Conservation (phyloP, 2,113 vertebrate genomes). For the Chamaea fasciata region DNA sequence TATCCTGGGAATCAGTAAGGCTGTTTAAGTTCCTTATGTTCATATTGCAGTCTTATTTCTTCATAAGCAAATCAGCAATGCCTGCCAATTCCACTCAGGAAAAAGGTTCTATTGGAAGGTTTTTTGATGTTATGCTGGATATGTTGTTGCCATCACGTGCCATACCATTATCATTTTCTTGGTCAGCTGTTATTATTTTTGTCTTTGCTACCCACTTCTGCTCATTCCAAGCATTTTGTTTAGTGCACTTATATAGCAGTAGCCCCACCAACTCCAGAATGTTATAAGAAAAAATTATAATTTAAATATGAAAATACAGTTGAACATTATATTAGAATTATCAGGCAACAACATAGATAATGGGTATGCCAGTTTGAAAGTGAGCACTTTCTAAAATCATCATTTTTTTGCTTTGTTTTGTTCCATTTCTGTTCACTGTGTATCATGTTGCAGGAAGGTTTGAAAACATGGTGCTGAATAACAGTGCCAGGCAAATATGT, state of each 20-base stretch:
- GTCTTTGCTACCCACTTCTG: not conserved
- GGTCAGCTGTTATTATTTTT: not conserved
- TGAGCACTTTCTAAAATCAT: constrained; percentile 3
- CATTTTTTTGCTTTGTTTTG: not conserved
- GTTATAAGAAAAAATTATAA: not conserved
- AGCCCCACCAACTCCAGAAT: not conserved
- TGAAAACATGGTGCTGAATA: not conserved
- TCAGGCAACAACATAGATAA: not conserved
- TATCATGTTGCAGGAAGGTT: not conserved
- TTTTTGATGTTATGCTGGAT: not conserved
- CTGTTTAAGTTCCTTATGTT: not conserved
- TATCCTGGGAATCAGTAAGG: not conserved
- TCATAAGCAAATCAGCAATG: not conserved
- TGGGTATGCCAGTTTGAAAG: not conserved
- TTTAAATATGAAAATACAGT: not conserved
- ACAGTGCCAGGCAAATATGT: not conserved
- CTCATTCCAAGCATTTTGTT: not conserved
- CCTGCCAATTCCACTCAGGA: not conserved
- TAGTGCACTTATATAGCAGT: not conserved
- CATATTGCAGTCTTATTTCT: not conserved
- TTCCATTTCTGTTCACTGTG: not conserved
- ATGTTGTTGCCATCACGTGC: not conserved
- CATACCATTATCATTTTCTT: not conserved
- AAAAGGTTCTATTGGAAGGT: not conserved
- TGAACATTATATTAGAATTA: not conserved